Evolutionary conservation across 2,888 invertebrate species (phyloP).

Genomic region (Agriopis leucophaearia): DNA sequence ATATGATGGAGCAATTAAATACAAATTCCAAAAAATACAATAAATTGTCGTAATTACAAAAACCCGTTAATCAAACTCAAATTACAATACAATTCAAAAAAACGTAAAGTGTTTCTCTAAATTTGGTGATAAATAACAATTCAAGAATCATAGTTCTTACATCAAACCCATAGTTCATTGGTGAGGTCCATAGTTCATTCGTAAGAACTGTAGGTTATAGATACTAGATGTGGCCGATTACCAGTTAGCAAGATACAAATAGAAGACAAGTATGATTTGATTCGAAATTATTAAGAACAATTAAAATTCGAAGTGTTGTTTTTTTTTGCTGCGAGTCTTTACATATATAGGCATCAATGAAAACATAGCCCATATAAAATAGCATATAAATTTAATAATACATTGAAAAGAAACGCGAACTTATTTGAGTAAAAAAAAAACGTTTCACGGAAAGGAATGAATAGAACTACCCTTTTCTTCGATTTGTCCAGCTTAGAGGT

Average conservation of each 20-base stretch:
- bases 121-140: slow-evolving; percentile 30
- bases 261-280: too few species aligned
- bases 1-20: slow-evolving; percentile 23
- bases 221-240: slow-evolving; percentile 1
- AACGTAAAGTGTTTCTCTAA: slow-evolving; percentile 29
- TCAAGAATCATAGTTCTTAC: slow-evolving; percentile 19
- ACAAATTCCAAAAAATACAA: slow-evolving; percentile 21
- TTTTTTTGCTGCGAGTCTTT: background rate
- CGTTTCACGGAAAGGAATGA: too few species aligned
- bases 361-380: background rate
- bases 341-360: background rate
- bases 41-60: slow-evolving; percentile 30
- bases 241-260: background rate
- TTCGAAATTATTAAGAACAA: background rate
- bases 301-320: background rate
- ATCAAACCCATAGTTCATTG: slow-evolving; percentile 15
- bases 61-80: slow-evolving; percentile 32
- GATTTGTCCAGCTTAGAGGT: too few species aligned
- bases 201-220: background rate
- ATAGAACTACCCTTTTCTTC: too few species aligned
- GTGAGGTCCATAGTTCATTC: slow-evolving; percentile 23
- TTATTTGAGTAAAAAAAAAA: too few species aligned
- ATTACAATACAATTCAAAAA: slow-evolving; percentile 32
- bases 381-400: too few species aligned
- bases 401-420: too few species aligned